Percentiles rank a stretch among this genome's conserved stretches.
These are phyloP conservation scores for Elymnias hypermnestra DNA, from an alignment of 1,140 invertebrate genomes.

Conservation along the genomic window DNA sequence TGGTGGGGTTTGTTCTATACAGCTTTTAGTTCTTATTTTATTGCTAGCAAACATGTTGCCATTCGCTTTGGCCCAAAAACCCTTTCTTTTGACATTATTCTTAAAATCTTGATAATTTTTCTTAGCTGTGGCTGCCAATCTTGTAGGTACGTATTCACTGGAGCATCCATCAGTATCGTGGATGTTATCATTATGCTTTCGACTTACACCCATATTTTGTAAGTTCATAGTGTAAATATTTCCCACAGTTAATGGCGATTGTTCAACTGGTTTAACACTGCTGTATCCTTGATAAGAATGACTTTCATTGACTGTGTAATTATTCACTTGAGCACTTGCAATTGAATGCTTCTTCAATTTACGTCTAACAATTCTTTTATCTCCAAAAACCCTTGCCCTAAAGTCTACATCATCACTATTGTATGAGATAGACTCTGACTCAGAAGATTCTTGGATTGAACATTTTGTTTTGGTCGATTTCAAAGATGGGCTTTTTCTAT, in stretches of 20 bases:
- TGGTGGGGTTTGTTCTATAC: background rate
- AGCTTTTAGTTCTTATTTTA: background rate
- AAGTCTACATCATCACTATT: slow-evolving; percentile 65
- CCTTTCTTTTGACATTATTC: slow-evolving; percentile 63
- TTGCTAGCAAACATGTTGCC: slow-evolving; percentile 21
- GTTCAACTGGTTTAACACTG: slow-evolving; percentile 41
- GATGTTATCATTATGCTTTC: slow-evolving; percentile 28
- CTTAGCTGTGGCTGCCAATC: slow-evolving; percentile 56
- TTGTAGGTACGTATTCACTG: slow-evolving; percentile 71
- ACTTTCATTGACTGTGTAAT: slow-evolving; percentile 28
- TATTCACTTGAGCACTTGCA: slow-evolving; percentile 24
- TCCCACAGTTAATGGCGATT: slow-evolving; percentile 56
- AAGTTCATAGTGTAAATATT: slow-evolving; percentile 61
- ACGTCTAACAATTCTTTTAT: slow-evolving; percentile 39
- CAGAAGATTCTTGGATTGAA: slow-evolving; percentile 37
- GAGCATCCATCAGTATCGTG: slow-evolving; percentile 52
- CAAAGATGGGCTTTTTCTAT: slow-evolving; percentile 20
- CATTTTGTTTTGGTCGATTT: slow-evolving; percentile 29
- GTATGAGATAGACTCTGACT: slow-evolving; percentile 60
- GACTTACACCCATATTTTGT: slow-evolving; percentile 46
- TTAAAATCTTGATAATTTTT: slow-evolving; percentile 71
- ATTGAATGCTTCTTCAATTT: slow-evolving; percentile 38
- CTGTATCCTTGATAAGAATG: slow-evolving; percentile 46
- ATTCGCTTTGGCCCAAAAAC: slow-evolving; percentile 67
- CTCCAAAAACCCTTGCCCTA: slow-evolving; percentile 53